phyloP scores from a whole-genome alignment of 2,888 invertebrate species.

The Platycheirus rosarum region DNA sequence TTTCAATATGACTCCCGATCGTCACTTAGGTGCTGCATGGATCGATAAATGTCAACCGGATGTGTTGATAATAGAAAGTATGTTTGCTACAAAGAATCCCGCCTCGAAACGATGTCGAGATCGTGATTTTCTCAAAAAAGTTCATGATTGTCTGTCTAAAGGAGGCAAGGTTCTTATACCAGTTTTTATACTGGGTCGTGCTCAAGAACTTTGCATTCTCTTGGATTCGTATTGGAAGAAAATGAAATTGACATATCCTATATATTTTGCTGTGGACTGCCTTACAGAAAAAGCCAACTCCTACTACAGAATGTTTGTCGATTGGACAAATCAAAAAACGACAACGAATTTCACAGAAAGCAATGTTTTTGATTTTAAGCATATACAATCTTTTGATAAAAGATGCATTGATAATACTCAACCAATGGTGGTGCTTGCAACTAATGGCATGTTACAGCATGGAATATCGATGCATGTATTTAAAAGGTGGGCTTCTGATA shows the following conservation, averaged over 20 bases:
- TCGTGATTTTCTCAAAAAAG: slow-evolving; percentile 97
- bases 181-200: slow-evolving; percentile 98
- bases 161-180: slow-evolving; percentile 99
- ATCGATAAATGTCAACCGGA: slow-evolving; percentile 99
- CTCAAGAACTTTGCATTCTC: slow-evolving; percentile 98
- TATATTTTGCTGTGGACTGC: slow-evolving; percentile 96
- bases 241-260: slow-evolving; percentile 98
- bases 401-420: slow-evolving; percentile 97
- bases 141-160: slow-evolving; percentile 97
- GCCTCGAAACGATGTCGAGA: slow-evolving; percentile 99
- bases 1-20: slow-evolving; percentile 99
- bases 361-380: slow-evolving; percentile 99
- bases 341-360: slow-evolving; percentile 98
- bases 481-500: slow-evolving; percentile 99
- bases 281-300: slow-evolving; percentile 99
- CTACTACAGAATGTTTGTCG: slow-evolving; percentile 99
- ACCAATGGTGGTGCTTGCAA: slow-evolving; percentile 99
- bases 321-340: slow-evolving; percentile 99
- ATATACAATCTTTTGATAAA: slow-evolving; percentile 98
- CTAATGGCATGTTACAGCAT: slow-evolving; percentile 99
- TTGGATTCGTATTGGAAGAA: slow-evolving; percentile 99
- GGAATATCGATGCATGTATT: slow-evolving; percentile 98
- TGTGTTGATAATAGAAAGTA: slow-evolving; percentile 97
- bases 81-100: slow-evolving; percentile 99
- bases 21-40: slow-evolving; percentile 99